phyloP scores from a whole-genome alignment of 2,888 invertebrate species.

The Andrena minutula region DNA sequence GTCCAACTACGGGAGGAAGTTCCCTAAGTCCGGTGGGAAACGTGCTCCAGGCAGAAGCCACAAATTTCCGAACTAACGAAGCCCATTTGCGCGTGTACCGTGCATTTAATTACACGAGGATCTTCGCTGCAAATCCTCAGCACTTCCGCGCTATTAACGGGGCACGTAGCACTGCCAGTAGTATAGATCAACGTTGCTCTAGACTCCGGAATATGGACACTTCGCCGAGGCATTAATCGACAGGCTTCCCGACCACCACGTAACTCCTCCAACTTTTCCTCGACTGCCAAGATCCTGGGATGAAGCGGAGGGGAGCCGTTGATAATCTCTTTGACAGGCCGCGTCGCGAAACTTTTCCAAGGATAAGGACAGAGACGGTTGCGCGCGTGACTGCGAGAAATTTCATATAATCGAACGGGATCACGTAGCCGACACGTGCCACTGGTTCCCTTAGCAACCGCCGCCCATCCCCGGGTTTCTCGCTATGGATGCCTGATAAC shows the following conservation, averaged over 20 bases:
- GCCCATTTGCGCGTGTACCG: conserved; percentile 1
- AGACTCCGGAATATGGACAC: neutral
- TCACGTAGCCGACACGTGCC: conserved; percentile 68
- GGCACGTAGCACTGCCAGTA: neutral
- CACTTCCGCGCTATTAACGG: conserved; percentile 21
- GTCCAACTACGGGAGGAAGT: conserved; percentile 22
- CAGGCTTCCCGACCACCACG: neutral
- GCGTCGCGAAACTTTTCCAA: neutral
- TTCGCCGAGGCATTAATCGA: neutral
- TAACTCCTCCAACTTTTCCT: conserved; percentile 1
- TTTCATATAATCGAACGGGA: conserved; percentile 67
- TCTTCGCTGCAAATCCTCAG: neutral
- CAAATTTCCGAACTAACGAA: conserved; percentile 17
- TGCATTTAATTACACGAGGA: conserved; percentile 28
- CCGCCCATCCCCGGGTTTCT: conserved; percentile 53
- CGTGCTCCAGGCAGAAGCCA: conserved; percentile 18
- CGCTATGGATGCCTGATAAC: conserved; percentile 49
- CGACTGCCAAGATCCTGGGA: no score
- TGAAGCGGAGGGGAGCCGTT: neutral
- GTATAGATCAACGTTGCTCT: neutral
- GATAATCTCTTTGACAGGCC: conserved; percentile 5
- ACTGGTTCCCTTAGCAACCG: conserved; percentile 74
- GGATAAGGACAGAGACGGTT: neutral
- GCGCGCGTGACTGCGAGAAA: conserved; percentile 48
- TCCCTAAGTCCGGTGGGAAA: conserved; percentile 32